These are phyloP conservation scores for Stenichneumon culpator DNA, from an alignment of 2,888 invertebrate genomes.

Conservation along the genomic window DNA sequence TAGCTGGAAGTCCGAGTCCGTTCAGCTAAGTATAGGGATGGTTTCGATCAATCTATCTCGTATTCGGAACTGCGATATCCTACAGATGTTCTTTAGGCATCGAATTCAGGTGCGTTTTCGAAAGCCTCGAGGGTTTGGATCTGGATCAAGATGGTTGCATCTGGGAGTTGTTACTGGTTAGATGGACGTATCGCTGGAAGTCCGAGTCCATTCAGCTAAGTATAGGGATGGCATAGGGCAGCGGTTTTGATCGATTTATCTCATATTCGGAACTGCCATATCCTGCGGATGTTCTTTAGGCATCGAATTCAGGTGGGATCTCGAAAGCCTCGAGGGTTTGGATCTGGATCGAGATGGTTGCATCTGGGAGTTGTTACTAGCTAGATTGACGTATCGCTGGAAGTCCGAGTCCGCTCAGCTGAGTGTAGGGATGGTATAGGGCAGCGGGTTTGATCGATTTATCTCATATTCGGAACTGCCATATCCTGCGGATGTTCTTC, in stretches of 20 bases:
- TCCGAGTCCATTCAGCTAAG: background rate
- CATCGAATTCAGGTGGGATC: constrained; percentile 29
- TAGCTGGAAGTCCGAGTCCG: background rate
- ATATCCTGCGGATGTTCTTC: background rate
- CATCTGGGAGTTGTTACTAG: constrained; percentile 10
- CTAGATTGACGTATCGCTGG: background rate
- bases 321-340: constrained; percentile 32
- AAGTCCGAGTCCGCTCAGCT: background rate
- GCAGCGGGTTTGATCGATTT: constrained; percentile 1
- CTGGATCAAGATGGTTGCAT: constrained; percentile 30
- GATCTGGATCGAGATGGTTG: constrained; percentile 19
- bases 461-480: background rate
- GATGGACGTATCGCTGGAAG: background rate
- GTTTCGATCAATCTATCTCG: background rate
- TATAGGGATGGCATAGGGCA: background rate
- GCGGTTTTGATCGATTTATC: background rate
- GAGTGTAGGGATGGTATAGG: background rate
- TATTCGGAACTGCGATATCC: background rate
- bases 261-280: background rate
- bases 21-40: background rate
- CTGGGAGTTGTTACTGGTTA: background rate
- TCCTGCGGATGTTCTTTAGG: background rate
- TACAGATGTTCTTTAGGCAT: background rate
- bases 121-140: constrained; percentile 32
- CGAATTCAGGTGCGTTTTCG: constrained; percentile 29